These are phyloP conservation scores for Callocephalon fimbriatum DNA, from an alignment of 2,113 vertebrate genomes.

Conservation along the genomic window DNA sequence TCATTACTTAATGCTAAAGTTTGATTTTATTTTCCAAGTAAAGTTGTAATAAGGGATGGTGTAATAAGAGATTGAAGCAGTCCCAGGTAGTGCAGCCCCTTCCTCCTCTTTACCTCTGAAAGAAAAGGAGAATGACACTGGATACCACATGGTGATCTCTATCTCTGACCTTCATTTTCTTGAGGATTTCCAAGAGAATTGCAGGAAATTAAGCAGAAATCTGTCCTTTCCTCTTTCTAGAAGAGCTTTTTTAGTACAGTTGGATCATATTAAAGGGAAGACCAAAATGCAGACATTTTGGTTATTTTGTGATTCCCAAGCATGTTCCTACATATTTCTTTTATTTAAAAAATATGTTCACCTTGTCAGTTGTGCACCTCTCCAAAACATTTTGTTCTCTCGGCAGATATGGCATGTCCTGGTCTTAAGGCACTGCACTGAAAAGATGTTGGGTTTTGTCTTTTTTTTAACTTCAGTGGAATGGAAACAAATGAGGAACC, in stretches of 20 bases:
- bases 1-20: not conserved
- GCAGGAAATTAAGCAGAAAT: not conserved
- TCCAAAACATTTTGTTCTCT: not conserved
- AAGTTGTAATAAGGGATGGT: not conserved
- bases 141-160: not conserved
- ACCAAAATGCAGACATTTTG: not conserved
- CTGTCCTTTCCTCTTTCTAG: not conserved
- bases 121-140: not conserved
- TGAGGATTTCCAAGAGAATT: not conserved
- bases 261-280: not conserved
- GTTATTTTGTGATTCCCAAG: not conserved
- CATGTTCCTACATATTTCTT: not conserved
- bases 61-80: not conserved
- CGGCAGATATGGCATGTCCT: accelerated
- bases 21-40: not conserved
- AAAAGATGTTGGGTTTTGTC: not conserved
- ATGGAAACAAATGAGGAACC: not conserved
- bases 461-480: not conserved
- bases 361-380: not conserved
- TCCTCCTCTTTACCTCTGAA: not conserved
- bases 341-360: not conserved
- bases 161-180: not conserved
- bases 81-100: not conserved
- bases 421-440: not conserved
- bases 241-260: not conserved